These are phyloP conservation scores for Pluvialis apricaria DNA, from an alignment of 2,113 vertebrate genomes.

Conservation along the genomic window DNA sequence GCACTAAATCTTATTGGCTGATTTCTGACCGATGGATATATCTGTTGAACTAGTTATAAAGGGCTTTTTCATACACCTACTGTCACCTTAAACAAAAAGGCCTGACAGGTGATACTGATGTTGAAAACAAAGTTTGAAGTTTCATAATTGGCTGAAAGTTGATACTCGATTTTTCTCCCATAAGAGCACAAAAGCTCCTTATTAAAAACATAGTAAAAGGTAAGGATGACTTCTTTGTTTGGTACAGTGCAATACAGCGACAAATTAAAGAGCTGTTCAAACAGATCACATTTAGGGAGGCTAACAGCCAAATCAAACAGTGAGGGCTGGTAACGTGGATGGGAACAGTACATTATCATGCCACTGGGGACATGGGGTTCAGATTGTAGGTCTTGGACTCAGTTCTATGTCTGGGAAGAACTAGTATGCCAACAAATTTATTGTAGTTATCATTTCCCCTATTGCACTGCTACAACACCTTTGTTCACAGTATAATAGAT, in stretches of 20 bases:
- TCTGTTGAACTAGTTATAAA: neutral
- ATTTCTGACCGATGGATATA: neutral
- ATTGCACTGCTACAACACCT: neutral
- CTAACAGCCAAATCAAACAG: neutral
- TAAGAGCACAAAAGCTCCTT: neutral
- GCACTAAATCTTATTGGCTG: neutral
- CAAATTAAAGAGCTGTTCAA: constrained; percentile 14
- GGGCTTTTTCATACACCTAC: constrained; percentile 6
- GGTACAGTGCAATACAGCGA: neutral
- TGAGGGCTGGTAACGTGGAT: neutral
- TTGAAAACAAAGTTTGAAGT: constrained; percentile 21
- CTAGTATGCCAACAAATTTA: neutral
- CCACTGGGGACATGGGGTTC: neutral
- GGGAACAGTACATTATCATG: neutral
- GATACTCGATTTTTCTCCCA: neutral
- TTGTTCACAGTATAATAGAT: neutral
- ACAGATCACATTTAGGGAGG: neutral
- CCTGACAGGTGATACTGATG: neutral
- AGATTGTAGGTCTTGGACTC: neutral
- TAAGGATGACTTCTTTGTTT: neutral
- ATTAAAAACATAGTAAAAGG: constrained; percentile 14
- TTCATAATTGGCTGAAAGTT: constrained; percentile 16
- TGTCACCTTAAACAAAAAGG: constrained; percentile 9
- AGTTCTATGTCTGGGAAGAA: neutral
- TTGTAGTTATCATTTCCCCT: neutral